phyloP scores from a whole-genome alignment of 2,113 vertebrate species.

The Corythaeola cristata region DNA sequence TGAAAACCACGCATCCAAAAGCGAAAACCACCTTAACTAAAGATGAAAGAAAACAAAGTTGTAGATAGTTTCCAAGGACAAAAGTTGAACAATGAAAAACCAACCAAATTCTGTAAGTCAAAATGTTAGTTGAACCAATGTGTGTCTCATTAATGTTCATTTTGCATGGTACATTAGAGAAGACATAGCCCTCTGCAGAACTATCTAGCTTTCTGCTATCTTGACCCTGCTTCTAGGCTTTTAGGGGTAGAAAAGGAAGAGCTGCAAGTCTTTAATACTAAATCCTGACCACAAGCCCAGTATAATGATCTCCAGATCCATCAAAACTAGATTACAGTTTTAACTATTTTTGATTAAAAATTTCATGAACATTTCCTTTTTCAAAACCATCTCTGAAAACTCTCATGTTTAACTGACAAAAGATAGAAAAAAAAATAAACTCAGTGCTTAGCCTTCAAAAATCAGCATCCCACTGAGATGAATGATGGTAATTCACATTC shows the following conservation, averaged over 20 bases:
- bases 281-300: neutral
- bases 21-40: neutral
- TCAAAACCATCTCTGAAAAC: neutral
- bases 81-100: neutral
- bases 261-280: neutral
- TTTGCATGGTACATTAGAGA: neutral
- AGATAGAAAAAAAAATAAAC: neutral
- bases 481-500: neutral
- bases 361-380: neutral
- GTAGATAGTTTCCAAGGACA: neutral
- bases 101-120: neutral
- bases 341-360: neutral
- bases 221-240: neutral
- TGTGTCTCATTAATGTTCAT: neutral
- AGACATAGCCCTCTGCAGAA: neutral
- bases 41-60: neutral
- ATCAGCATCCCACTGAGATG: neutral
- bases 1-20: neutral
- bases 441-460: neutral
- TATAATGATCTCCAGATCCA: neutral
- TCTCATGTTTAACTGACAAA: neutral
- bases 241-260: neutral
- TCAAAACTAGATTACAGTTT: neutral
- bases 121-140: slow-evolving; percentile 50
- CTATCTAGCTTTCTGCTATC: neutral